Percentiles rank a stretch among this genome's conserved stretches.
These are phyloP conservation scores for Garra rufa DNA, from an alignment of 2,113 vertebrate species.

Conservation along the genomic window DNA sequence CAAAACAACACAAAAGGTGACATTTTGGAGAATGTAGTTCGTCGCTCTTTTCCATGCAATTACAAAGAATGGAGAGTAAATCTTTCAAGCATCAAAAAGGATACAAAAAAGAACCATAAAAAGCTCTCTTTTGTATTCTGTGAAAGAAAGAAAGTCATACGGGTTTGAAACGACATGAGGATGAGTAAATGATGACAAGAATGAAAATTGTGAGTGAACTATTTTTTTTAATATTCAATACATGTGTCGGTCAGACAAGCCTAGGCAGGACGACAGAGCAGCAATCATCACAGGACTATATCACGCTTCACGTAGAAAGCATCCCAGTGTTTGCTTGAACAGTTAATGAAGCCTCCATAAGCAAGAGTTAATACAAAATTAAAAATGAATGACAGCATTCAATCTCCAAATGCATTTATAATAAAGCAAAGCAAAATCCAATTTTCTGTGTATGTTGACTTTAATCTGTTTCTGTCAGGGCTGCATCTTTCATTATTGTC, in stretches of 20 bases:
- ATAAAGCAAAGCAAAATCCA: slow-evolving; percentile 14
- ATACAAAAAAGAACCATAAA: slow-evolving; percentile 15
- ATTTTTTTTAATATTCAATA: slow-evolving; percentile 3
- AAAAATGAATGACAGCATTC: slow-evolving; percentile 52
- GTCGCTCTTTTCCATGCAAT: not conserved
- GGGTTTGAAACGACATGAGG: not conserved
- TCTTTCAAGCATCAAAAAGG: slow-evolving; percentile 15
- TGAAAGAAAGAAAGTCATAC: slow-evolving; percentile 1
- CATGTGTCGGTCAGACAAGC: not conserved
- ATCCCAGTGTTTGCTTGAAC: slow-evolving; percentile 8
- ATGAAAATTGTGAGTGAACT: not conserved
- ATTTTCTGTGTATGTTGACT: slow-evolving; percentile 22
- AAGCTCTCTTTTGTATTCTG: not conserved
- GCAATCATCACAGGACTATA: not conserved
- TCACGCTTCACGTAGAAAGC: not conserved
- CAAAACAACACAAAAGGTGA: slow-evolving; percentile 3
- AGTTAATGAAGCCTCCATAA: slow-evolving; percentile 35
- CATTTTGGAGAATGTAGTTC: slow-evolving; percentile 18
- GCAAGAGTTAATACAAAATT: slow-evolving; percentile 46
- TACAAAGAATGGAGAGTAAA: not conserved
- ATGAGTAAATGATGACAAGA: slow-evolving; percentile 15
- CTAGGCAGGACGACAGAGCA: not conserved
- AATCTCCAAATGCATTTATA: slow-evolving; percentile 37
- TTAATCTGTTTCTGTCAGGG: slow-evolving; percentile 28
- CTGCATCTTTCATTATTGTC: slow-evolving; percentile 17